Evolutionary conservation across 2,888 invertebrate species (phyloP), one percentile per base, ranked within the genome.

Genomic region (Pyrocoelia pectoralis): DNA sequence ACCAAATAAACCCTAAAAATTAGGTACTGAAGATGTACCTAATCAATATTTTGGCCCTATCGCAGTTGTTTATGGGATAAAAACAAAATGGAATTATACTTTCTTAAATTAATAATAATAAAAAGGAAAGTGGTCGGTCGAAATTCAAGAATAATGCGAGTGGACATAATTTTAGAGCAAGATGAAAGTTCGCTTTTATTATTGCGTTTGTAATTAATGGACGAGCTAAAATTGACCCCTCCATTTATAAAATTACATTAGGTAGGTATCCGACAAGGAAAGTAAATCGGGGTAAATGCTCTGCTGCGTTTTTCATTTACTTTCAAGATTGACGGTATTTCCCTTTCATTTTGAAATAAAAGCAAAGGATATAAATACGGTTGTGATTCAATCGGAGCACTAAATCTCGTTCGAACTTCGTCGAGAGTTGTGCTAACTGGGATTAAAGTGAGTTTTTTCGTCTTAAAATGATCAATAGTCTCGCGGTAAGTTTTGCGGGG

Each of bases 401-500:
- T 67, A 69, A 67, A 70, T 65, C 63, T 61, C 63, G 56, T 61
- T 62, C 60, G 53, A 55, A 56, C 61, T 64, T 69, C 55, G 56
- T 5, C 10, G 17, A 56, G 53, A 58, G 56, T 69, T 67, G 67
- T 56, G 24, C 52, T 28, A 53, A 46, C 49, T 57, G 63, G 38
- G 52, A 14, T 33, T 48, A 43, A n/a, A 24, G 24, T 24, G 24
- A 24, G 24, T 24, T 24, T 24, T 24, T 24, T 24, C 24, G 24
- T 61, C 67, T 46, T 63, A 65, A 70, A 72, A 85, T 85, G 85
- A 82, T 82, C 77, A 80, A 81, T 70, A 81, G 81, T 74, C 75
- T 84, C 77, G 77, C 84, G 84, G 85, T 85, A 79, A 84, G 84
- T 83, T 62, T 53, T 58, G 19, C 6, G 24, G 24, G n/a, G n/a